Base-by-base conservation (phyloP, 2,888 invertebrate genomes). In the Latheticus oryzae region DNA sequence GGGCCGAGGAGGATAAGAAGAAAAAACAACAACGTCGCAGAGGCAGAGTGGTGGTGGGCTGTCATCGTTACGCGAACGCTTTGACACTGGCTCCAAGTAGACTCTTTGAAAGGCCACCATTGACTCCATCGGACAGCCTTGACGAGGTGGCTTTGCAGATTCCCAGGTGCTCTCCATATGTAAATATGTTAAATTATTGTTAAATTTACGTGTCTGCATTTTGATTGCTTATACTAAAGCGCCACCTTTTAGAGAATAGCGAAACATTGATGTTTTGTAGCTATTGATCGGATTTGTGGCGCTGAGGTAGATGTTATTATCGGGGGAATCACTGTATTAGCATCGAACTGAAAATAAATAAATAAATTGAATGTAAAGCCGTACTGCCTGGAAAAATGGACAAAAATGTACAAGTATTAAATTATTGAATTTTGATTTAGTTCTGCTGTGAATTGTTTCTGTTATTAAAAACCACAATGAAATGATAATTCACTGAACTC, bases 81-180 rank as follows among this genome's bases (percentile, higher is more conserved):
- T 76, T 89, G 65, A 89, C 89, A 32, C 76, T 87, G 70, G 90
- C 87, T 37, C 91, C 92, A 30, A 91, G 91, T 69, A 85, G 90
- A 61, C 85, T 93, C 72, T 92, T 91, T 77, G 94, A 94, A 82
- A 84, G 87, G 62, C 89, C 92, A 53, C 91, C 91, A 65, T 85
- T 91, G 78, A 90, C 88, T 72, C 93, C 93, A 35, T 85, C 91
- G 69, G 94, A 95, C 84, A 92, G 91, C 76, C 84, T 94, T 76
- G 95, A 95, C 80, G 93, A 94, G 81, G 91, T 95, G 78, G 93
- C 93, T 63, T 87, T 92, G 72, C 91, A 93, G 79, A 95, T 95
- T 81, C 94, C 95, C 80, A 94, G 95, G 95, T 95, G 80, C 71
- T 67, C 60, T 61, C 67, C 63, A 65, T 69, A 70, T 72, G 64